These are phyloP conservation scores for Lemur catta DNA, from an alignment of 2,797 vertebrate species.

Conservation along the genomic window DNA sequence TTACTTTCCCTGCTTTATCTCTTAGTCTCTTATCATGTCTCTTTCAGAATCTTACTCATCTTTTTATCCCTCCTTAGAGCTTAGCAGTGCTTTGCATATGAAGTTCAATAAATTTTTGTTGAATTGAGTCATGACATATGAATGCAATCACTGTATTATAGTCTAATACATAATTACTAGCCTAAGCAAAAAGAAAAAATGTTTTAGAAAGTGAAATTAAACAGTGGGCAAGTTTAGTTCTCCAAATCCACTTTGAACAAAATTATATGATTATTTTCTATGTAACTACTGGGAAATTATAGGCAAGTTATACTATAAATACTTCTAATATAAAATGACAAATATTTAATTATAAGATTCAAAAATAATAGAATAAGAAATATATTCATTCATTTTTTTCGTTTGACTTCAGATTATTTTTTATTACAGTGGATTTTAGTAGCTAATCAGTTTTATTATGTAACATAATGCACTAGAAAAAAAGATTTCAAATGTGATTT, in stretches of 20 bases:
- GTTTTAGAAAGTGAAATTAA: conserved; percentile 37
- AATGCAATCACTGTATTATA: not conserved
- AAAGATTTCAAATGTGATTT: conserved; percentile 52
- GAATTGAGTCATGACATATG: not conserved
- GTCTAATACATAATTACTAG: not conserved
- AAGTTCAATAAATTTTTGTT: not conserved
- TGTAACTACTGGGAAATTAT: not conserved
- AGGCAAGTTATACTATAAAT: not conserved
- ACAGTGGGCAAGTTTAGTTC: not conserved
- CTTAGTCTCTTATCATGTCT: not conserved
- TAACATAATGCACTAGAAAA: conserved; percentile 32
- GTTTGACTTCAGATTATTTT: conserved; percentile 32
- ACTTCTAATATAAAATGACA: not conserved
- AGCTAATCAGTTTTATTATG: not conserved
- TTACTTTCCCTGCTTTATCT: conserved; percentile 3
- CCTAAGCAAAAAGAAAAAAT: not conserved
- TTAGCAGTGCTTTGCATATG: not conserved
- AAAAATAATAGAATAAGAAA: not conserved
- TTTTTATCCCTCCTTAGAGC: conserved; percentile 27
- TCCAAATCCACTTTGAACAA: not conserved
- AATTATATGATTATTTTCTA: conserved; percentile 1
- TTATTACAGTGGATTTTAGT: conserved; percentile 14
- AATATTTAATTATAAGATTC: not conserved
- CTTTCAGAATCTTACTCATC: conserved; percentile 9
- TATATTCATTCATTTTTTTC: not conserved